Evolutionary conservation across 2,797 vertebrate species (phyloP), one percentile per base, ranked within the genome.

Genomic region (Sphaeramia orbicularis): DNA sequence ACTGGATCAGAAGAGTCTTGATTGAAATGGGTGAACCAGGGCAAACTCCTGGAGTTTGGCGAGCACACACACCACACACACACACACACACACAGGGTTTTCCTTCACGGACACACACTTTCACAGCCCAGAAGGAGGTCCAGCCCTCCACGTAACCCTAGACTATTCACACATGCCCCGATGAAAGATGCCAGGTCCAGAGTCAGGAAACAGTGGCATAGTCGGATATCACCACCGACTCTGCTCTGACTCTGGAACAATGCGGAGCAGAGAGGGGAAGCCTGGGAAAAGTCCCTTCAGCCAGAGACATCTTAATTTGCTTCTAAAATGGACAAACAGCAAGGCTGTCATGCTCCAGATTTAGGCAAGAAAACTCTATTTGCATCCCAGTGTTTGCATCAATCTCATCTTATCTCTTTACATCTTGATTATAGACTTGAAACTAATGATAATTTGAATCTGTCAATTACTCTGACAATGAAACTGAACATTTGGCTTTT

Each of bases 1-100:
- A 82, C 83, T 89, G 93, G 94, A 95, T 96, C 93, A 95, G 86
- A 88, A 88, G 85, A 90, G 85, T 74, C 85, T 90, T 71, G 93
- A 93, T 91, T 92, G 85, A 94, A 91, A 94, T 68, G 83, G 86
- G 80, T 89, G 81, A 65, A 72, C 63, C 30, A 54, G 80, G 70
- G 65, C 43, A 74, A 79, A 88, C 68, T 83, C 64, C 90, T 85
- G 86, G 60, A 91, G 79, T n/a, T 76, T 59, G 85, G 81, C 10
- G 62, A 54, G 56, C 80, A 81, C 70, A 37, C 45, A 21, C 32
- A 9, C n/a, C 41, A 54, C 51, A 48, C 43, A 59, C 42, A 19
- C 43, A 27, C 52, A 35, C 44, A 14, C 57, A 54, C 51, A 49
- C 35, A 55, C 41, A 47, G 30, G 10, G n/a, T 16, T 35, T 10